Base-by-base conservation (phyloP, 2,888 invertebrate genomes). In the Macrosiphum euphorbiae region DNA sequence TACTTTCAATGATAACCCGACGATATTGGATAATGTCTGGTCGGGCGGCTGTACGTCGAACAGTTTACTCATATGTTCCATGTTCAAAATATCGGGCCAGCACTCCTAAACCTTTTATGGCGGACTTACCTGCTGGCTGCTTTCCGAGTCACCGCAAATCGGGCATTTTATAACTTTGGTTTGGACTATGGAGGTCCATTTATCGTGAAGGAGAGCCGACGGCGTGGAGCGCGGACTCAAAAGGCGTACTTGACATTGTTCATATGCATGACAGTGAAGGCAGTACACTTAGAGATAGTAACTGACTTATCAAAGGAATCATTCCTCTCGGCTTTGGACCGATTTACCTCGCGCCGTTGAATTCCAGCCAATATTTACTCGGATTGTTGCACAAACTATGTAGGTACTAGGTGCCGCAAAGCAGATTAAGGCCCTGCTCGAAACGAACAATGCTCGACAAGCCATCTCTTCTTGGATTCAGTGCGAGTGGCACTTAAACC, bases 311-410 rank as follows among this genome's bases (percentile, higher is more conserved):
- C 88, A 50, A 88, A 52, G 0, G 88, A 88, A n/a, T 16, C 88
- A 88, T 88, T 88, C 52, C 35, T 88, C 1, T 52, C 52, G 2
- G 88, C 88, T 0, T 10, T 88, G 35, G 88, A 88, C 35, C 88
- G 88, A 24, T 88, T 88, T 5, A 88, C 35, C 0, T 50, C 88
- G 0, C 52, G 52, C 24, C 88, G 88, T 10, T 52, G 88, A 52
- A 35, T 88, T 35, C 88, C 88, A 7, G 52, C 88, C 95, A 3
- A 95, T 95, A 94, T 95, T 95, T 24, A 94, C 95, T 7, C 95
- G 95, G 90, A 52, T 95, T 52, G 88, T 24, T 52, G 88, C 0
- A 88, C 52, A 28, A 95, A 95, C 89, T 88, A 88, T 35, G 52
- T 88, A 1, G 88, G 88, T 2, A 35, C 88, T 88, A 1, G 88